Base-by-base conservation (phyloP, 2,113 vertebrate genomes). In the Nesogale talazaci region DNA sequence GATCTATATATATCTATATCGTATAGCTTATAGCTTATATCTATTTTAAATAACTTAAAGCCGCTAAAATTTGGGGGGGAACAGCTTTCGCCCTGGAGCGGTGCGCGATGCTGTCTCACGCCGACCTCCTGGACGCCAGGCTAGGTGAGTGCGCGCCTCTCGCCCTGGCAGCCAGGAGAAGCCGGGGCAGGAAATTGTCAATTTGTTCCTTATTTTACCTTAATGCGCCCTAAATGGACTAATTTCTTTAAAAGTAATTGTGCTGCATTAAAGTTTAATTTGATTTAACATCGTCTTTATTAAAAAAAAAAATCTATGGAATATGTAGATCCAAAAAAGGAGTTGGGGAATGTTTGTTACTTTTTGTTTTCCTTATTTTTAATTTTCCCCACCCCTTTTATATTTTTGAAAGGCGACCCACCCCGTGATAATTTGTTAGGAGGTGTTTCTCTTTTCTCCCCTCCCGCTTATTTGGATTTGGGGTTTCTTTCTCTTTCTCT, bases 81-180 rank as follows among this genome's bases (percentile, higher is more conserved):
- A 97, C 98, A 97, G 97, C 96, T 98, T 98, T 99, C 98, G 95
- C 98, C 98, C 99, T 99, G 99, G 99, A 99, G 98, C 99, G 99
- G 98, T 99, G 99, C 98, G 98, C 98, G 92, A 99, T 99, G 99
- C 98, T 99, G 95, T 99, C 99, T 98, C 99, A 99, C 96, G 99
- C 99, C 98, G 99, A 99, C 98, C 99, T 99, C 98, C 99, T 99
- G 99, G 99, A 99, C 98, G 99, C 99, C 98, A 99, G 99, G 98
- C 99, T 99, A 98, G 99, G 99, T 99, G 99, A 99, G 99, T 99
- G 98, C 97, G 98, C 97, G 97, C 97, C 98, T 97, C 98, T 95
- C 91, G 96, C 81, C 96, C 88, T 83, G 95, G 97, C 95, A 94
- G 90, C 92, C 90, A 91, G 96, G 94, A 95, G 96, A 98, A 97